These are phyloP conservation scores for Drosophila melanocephala DNA, from an alignment of 2,888 invertebrate species.

Conservation along the genomic window DNA sequence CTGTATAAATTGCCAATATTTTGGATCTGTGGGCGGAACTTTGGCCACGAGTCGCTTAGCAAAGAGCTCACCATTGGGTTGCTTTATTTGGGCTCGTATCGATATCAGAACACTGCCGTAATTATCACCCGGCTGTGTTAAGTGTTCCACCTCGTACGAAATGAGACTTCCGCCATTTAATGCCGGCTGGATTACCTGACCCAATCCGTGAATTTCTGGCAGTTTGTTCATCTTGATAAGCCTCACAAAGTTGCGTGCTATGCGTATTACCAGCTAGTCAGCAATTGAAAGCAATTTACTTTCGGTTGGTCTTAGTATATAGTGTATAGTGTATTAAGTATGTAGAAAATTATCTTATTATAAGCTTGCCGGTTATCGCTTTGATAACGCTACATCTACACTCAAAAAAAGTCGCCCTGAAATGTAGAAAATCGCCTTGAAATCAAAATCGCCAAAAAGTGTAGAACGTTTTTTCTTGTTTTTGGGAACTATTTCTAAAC, in stretches of 20 bases:
- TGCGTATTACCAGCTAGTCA: not conserved
- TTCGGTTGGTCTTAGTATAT: not conserved
- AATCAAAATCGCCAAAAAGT: not conserved
- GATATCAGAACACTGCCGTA: constrained; percentile 64
- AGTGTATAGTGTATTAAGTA: not conserved
- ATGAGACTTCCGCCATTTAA: constrained; percentile 29
- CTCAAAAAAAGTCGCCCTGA: not conserved
- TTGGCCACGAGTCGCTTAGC: constrained; percentile 53
- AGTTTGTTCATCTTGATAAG: constrained; percentile 25
- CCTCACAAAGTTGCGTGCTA: not conserved
- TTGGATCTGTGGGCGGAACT: constrained; percentile 58
- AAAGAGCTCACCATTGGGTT: constrained; percentile 10
- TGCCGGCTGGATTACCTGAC: constrained; percentile 38
- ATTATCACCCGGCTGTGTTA: constrained; percentile 67
- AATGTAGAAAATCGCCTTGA: not conserved
- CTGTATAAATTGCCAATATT: constrained; percentile 67
- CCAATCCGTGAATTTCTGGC: constrained; percentile 46
- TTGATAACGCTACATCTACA: constrained; percentile 27
- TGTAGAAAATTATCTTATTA: not conserved
- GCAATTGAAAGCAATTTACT: not conserved
- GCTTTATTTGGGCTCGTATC: constrained; percentile 39
- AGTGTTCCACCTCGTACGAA: constrained; percentile 29
- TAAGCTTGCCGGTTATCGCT: constrained; percentile 13
- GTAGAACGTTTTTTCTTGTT: not conserved
- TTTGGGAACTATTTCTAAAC: not conserved